These are phyloP conservation scores for Oikopleura dioica DNA, from an alignment of 23 tunicate species.

Conservation along the genomic window DNA sequence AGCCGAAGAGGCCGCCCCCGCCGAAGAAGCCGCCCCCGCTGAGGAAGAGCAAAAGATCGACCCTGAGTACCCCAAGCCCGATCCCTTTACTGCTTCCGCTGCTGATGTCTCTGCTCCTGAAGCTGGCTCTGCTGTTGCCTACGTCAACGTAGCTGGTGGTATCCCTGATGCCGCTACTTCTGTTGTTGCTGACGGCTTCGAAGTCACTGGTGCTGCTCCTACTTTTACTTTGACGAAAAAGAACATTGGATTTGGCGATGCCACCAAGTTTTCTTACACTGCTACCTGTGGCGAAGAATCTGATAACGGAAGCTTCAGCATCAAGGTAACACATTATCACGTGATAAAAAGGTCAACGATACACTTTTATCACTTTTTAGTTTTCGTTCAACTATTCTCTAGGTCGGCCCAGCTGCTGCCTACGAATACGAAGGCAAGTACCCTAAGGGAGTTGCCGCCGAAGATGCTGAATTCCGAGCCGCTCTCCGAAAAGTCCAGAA, in stretches of 20 bases:
- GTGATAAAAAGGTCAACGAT: neutral
- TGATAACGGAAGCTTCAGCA: neutral
- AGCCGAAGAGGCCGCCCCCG: no score
- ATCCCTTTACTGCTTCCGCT: no score
- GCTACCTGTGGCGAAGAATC: neutral
- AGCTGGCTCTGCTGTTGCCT: no score
- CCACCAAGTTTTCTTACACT: neutral
- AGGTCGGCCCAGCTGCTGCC: neutral
- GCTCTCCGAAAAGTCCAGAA: neutral
- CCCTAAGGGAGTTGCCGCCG: neutral
- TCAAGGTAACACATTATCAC: neutral
- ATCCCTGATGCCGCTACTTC: no score
- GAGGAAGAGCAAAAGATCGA: no score
- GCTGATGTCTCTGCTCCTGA: no score
- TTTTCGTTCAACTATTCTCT: neutral
- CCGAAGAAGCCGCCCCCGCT: no score
- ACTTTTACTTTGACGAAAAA: neutral
- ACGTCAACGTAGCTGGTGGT: no score
- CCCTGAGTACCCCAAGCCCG: no score
- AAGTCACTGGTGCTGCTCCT: neutral
- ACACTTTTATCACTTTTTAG: no score
- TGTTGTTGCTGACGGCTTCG: neutral
- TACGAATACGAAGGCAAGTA: neutral
- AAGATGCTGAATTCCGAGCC: neutral
- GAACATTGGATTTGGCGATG: neutral